phyloP scores from a whole-genome alignment of 2,888 invertebrate species.

The Apotomis betuletana region DNA sequence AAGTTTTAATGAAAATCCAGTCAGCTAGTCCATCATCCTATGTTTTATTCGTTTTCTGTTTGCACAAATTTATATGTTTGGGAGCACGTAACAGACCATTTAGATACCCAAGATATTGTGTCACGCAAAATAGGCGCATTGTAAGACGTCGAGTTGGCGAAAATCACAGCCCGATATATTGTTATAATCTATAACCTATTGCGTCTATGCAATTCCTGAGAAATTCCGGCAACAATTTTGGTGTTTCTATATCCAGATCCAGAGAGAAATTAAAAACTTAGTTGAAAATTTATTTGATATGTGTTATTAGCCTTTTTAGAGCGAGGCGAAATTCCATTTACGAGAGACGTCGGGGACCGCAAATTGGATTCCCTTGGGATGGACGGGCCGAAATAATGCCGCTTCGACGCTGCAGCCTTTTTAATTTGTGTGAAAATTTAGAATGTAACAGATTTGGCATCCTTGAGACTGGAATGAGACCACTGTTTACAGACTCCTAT shows the following conservation, averaged over 20 bases:
- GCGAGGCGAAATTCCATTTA: conserved; percentile 71
- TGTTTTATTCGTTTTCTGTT: neutral
- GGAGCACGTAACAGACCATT: too few species aligned
- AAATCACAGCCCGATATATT: too few species aligned
- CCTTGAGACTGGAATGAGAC: conserved; percentile 13
- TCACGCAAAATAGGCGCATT: too few species aligned
- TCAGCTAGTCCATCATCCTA: neutral
- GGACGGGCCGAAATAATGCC: conserved; percentile 68
- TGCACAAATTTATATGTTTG: too few species aligned
- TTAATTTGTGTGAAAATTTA: conserved; percentile 64
- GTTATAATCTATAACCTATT: too few species aligned
- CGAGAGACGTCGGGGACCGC: conserved; percentile 61
- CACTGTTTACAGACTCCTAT: conserved; percentile 7
- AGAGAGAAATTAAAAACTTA: conserved; percentile 53
- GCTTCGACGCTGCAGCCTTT: conserved; percentile 61
- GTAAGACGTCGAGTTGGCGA: too few species aligned
- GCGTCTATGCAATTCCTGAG: neutral
- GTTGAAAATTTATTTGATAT: conserved; percentile 51
- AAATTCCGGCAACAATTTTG: conserved; percentile 20
- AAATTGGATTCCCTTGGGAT: conserved; percentile 74
- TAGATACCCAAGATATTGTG: too few species aligned
- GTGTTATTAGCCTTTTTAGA: conserved; percentile 68
- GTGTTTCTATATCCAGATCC: conserved; percentile 45
- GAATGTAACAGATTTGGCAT: conserved; percentile 44
- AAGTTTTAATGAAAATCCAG: neutral